Evolutionary conservation across 2,888 invertebrate genomes (phyloP).

Genomic region (Panzeria rudis): DNA sequence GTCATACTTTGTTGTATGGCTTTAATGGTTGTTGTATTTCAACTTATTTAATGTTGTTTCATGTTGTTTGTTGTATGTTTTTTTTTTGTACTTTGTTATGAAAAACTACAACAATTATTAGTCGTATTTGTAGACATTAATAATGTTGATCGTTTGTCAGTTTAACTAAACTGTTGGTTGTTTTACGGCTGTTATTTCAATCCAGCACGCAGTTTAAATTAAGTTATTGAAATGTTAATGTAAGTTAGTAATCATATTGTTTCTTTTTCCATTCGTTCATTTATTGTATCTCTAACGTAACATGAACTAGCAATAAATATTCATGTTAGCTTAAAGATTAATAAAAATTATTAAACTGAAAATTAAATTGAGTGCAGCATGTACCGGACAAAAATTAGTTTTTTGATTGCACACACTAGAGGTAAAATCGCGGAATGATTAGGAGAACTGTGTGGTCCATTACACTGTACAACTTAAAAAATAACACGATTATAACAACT

Average conservation of each 20-base stretch:
- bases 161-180: constrained; percentile 24
- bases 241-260: background rate
- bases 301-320: background rate
- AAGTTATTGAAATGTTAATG: constrained; percentile 10
- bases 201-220: constrained; percentile 28
- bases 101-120: constrained; percentile 35
- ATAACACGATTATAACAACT: too few species aligned
- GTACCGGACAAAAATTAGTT: too few species aligned
- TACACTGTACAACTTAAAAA: too few species aligned
- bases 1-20: constrained; percentile 37
- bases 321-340: too few species aligned
- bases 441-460: too few species aligned
- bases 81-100: constrained; percentile 68
- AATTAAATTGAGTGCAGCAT: too few species aligned
- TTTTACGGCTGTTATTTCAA: constrained; percentile 44
- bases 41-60: constrained; percentile 58
- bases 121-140: constrained; percentile 13
- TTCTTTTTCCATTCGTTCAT: background rate
- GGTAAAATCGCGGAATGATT: too few species aligned
- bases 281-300: background rate
- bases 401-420: too few species aligned
- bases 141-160: constrained; percentile 6
- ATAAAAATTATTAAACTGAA: too few species aligned
- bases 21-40: constrained; percentile 31
- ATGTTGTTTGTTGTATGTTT: constrained; percentile 77